phyloP scores from a whole-genome alignment of 1,140 invertebrate species.

The Zaprionus kolodkinae region DNA sequence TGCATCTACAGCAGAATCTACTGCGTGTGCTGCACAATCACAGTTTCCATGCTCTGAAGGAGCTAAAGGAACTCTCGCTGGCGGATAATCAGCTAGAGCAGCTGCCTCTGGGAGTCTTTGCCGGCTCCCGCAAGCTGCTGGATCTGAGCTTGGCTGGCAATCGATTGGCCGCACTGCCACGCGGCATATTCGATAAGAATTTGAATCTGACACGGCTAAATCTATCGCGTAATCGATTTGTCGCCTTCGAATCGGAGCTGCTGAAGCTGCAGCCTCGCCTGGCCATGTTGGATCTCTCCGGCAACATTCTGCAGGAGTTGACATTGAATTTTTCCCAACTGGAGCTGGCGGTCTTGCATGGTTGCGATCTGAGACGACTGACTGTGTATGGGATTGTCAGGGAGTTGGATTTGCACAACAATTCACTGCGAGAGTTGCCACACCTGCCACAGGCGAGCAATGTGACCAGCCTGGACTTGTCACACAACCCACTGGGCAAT shows the following conservation, averaged over 20 bases:
- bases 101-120: constrained; percentile 60
- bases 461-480: constrained; percentile 71
- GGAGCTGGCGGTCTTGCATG: constrained; percentile 55
- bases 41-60: constrained; percentile 75
- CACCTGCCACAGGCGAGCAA: constrained; percentile 71
- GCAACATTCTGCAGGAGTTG: constrained; percentile 73
- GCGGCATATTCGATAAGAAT: constrained; percentile 74
- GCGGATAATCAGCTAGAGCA: constrained; percentile 69
- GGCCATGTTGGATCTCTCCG: constrained; percentile 67
- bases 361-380: constrained; percentile 71
- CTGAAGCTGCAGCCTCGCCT: constrained; percentile 64
- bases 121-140: constrained; percentile 63
- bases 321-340: constrained; percentile 69
- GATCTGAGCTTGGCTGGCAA: constrained; percentile 76
- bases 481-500: constrained; percentile 75
- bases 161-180: constrained; percentile 58
- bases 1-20: constrained; percentile 65
- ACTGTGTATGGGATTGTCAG: constrained; percentile 63
- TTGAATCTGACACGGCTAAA: constrained; percentile 69
- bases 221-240: constrained; percentile 66
- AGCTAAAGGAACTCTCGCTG: constrained; percentile 70
- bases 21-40: constrained; percentile 61
- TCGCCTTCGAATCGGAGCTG: constrained; percentile 73
- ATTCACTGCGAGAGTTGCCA: constrained; percentile 74
- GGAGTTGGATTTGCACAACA: constrained; percentile 78